These are phyloP conservation scores for Elgaria multicarinata DNA, from an alignment of 2,113 vertebrate genomes.

Conservation along the genomic window DNA sequence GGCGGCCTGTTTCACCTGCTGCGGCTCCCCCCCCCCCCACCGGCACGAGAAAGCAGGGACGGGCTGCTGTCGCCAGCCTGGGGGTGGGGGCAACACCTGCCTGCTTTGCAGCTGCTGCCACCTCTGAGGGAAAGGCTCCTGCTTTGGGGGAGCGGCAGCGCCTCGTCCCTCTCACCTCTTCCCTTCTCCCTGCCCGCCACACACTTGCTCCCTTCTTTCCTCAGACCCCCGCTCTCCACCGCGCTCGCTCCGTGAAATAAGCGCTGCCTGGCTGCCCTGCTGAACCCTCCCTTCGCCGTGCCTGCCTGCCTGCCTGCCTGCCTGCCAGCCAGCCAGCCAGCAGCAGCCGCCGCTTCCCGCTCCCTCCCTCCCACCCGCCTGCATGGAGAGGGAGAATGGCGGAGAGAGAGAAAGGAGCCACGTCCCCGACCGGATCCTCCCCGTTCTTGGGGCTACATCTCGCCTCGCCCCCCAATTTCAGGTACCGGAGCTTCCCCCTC, in stretches of 20 bases:
- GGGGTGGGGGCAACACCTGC: background rate
- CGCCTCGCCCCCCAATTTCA: slow-evolving; percentile 86
- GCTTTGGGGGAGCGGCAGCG: slow-evolving; percentile 24
- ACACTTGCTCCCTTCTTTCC: background rate
- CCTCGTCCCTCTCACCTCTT: slow-evolving; percentile 30
- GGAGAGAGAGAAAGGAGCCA: slow-evolving; percentile 85
- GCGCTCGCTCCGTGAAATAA: background rate
- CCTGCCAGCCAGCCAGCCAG: slow-evolving; percentile 28
- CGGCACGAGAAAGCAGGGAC: background rate
- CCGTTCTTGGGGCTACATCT: slow-evolving; percentile 82
- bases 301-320: slow-evolving; percentile 31
- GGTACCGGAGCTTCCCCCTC: slow-evolving; percentile 67
- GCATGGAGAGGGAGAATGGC: slow-evolving; percentile 83
- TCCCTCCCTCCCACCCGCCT: slow-evolving; percentile 32
- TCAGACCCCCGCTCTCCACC: background rate
- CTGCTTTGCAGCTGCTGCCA: background rate
- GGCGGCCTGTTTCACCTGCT: background rate
- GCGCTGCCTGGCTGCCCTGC: slow-evolving; percentile 32
- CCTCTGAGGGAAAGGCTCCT: background rate
- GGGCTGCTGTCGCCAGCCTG: slow-evolving; percentile 8
- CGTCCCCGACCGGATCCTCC: slow-evolving; percentile 79
- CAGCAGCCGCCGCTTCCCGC: slow-evolving; percentile 11
- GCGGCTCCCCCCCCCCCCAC: background rate
- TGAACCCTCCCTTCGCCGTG: slow-evolving; percentile 8
- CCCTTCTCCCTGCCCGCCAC: background rate